Percentiles rank a stretch among this genome's conserved stretches.
Conservation (phyloP, 2,888 invertebrate genomes). For the Nycteola revayana region DNA sequence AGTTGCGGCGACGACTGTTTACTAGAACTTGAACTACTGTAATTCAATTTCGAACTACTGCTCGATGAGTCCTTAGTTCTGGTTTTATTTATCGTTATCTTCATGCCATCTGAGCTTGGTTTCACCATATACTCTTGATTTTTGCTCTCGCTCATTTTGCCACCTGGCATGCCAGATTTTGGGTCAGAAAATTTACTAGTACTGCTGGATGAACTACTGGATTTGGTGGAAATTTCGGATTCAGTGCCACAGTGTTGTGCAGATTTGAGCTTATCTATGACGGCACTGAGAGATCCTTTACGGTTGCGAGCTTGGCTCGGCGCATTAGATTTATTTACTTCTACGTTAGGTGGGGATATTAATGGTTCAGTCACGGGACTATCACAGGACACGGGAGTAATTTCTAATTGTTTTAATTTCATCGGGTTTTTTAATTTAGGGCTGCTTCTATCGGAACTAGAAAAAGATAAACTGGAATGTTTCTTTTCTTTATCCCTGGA, state of each 20-base stretch:
- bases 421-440: constrained; percentile 86
- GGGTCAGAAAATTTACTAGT: constrained; percentile 73
- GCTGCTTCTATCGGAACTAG: constrained; percentile 82
- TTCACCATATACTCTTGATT: constrained; percentile 95
- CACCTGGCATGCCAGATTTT: constrained; percentile 63
- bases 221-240: constrained; percentile 70
- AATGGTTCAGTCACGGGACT: constrained; percentile 67
- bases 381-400: constrained; percentile 79
- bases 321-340: constrained; percentile 83
- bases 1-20: constrained; percentile 74
- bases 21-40: constrained; percentile 67
- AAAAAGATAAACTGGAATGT: constrained; percentile 74
- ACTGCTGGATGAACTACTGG: constrained; percentile 67
- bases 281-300: constrained; percentile 90
- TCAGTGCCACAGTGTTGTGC: constrained; percentile 86
- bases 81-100: constrained; percentile 95
- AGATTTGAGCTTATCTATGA: constrained; percentile 92
- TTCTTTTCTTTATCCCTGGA: constrained; percentile 82
- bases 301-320: constrained; percentile 84
- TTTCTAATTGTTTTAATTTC: constrained; percentile 86
- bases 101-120: constrained; percentile 93
- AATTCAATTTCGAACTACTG: constrained; percentile 68
- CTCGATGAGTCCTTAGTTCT: constrained; percentile 86
- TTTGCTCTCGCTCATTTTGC: constrained; percentile 76
- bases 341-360: constrained; percentile 78